Evolutionary conservation across 53 echinoderm and acorn worm genomes (phyloP), one percentile per base, ranked within the genome.

Genomic region (Luidia sarsii): DNA sequence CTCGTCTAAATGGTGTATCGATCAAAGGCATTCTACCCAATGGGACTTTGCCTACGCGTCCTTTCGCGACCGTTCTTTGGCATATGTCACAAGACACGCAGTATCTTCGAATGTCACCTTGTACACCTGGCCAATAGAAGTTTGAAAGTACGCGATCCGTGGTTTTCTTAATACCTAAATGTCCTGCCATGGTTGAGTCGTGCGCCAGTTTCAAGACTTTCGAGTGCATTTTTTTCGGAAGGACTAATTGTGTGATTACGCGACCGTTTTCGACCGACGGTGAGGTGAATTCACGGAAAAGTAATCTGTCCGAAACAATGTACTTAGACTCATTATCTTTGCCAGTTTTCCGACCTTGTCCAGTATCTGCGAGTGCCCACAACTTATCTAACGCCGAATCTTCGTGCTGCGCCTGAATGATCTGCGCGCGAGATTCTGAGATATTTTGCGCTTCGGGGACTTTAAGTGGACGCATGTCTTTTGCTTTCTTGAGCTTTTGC

Each of bases 11-110:
- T 9, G 82, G 82, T 30, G 71, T 62, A 38, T 87, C 71, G 13
- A 87, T 82, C 0, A 61, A n/a, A 0, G 70, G 81, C 81, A 71
- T 81, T 41, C 32, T 50, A 50, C 51, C 79, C 13, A 86, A 33
- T 3, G 27, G n/a, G n/a, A 88, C 82, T 31, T 65, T 82, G 1
- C 39, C 64, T 22, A 71, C 56, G 2, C 67, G 46, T 0, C 75
- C 75, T 80, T 83, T 88, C 5, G 56, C 65, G 0, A 82, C 36
- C 16, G 74, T 88, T 15, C 75, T 39, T 55, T 88, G 89, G 46
- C 89, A 83, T 13, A 81, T 70, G 51, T 88, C 83, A 75, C 89
- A 88, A 1, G 68, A 88, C 9, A 39, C 49, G 33, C 75, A 77
- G 39, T 39, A 83, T 6, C 77, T 67, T 24, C 48, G 49, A 13